These are phyloP conservation scores for Meloidogyne chitwoodi DNA, from an alignment of 1,140 invertebrate species.

Conservation along the genomic window DNA sequence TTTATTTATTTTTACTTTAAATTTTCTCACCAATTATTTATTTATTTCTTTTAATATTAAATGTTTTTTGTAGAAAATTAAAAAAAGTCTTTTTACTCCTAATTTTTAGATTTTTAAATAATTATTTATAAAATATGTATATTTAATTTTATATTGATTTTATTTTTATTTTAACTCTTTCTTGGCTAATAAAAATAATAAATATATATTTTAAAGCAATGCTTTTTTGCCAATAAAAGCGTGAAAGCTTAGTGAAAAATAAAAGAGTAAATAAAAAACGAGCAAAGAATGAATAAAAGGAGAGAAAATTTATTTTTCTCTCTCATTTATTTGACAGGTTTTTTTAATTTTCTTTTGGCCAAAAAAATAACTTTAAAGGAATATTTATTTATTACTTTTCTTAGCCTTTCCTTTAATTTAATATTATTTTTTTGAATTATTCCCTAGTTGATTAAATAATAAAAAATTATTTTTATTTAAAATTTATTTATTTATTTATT, in stretches of 20 bases:
- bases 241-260: neutral
- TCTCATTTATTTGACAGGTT: neutral
- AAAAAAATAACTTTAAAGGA: neutral
- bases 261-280: neutral
- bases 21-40: too few relatives aligned
- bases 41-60: too few relatives aligned
- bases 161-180: neutral
- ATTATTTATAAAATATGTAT: too few relatives aligned
- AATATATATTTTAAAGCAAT: neutral
- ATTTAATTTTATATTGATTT: neutral
- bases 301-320: neutral
- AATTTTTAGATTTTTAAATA: too few relatives aligned
- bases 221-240: neutral
- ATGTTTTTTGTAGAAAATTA: too few relatives aligned
- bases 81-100: too few relatives aligned
- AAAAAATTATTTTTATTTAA: too few relatives aligned
- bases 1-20: too few relatives aligned
- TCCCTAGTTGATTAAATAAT: too few relatives aligned
- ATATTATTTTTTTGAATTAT: neutral
- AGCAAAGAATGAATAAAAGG: neutral
- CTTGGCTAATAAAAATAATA: neutral
- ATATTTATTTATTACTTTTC: neutral
- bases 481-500: too few relatives aligned
- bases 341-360: neutral
- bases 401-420: neutral